Percentiles rank a stretch among this genome's conserved stretches.
These are phyloP conservation scores for Gephyroberyx darwinii DNA, from an alignment of 2,797 vertebrate genomes.

Conservation along the genomic window DNA sequence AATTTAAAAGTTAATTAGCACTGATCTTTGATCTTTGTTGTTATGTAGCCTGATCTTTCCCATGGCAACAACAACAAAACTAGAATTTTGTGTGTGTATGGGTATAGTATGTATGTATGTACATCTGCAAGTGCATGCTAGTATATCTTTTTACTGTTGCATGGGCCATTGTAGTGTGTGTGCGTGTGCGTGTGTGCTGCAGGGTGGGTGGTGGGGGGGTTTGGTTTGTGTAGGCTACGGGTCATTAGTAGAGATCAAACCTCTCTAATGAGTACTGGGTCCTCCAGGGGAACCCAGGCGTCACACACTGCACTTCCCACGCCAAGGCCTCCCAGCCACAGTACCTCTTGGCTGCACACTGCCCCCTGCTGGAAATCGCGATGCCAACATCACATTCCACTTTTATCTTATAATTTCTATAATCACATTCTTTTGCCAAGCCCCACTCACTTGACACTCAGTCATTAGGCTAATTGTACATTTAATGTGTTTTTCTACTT, in stretches of 20 bases:
- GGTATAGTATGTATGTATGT: not conserved
- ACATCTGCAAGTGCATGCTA: not conserved
- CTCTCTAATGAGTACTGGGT: conserved; percentile 80
- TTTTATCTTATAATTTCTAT: not conserved
- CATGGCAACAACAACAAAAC: conserved; percentile 8
- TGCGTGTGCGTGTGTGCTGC: conserved; percentile 35
- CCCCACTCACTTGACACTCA: conserved; percentile 1
- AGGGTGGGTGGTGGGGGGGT: conserved; percentile 64
- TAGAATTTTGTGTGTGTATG: not conserved
- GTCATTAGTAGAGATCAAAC: conserved; percentile 79
- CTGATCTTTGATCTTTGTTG: not conserved
- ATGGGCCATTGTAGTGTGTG: conserved; percentile 5
- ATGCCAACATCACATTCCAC: not conserved
- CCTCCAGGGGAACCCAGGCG: conserved; percentile 74
- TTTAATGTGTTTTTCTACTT: too few species aligned
- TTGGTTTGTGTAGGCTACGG: conserved; percentile 75
- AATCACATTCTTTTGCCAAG: not conserved
- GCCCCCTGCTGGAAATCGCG: conserved; percentile 81
- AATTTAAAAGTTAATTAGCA: too few species aligned
- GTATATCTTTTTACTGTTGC: conserved; percentile 30
- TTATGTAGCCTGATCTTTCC: not conserved
- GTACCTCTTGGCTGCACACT: conserved; percentile 70
- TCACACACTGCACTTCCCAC: conserved; percentile 79
- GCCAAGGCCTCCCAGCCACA: conserved; percentile 50
- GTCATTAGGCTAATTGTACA: not conserved